Conservation (phyloP, 2,888 invertebrate genomes). For the Slavum lentiscoides region DNA sequence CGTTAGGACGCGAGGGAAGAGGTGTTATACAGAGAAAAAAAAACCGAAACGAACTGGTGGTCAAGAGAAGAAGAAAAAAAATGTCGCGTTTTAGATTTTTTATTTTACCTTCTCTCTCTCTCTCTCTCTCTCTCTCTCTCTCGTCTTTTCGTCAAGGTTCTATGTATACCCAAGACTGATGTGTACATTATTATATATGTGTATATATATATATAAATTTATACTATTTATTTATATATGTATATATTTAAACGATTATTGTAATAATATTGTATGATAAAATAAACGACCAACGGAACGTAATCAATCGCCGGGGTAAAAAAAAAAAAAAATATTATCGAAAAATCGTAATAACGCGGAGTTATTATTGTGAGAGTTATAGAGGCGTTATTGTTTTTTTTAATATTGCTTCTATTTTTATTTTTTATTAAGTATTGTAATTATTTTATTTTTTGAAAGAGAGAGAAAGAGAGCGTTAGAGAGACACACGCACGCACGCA, state of each 20-base stretch:
- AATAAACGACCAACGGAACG: not conserved
- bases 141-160: constrained; percentile 11
- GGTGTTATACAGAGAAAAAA: too few relatives aligned
- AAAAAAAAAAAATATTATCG: not conserved
- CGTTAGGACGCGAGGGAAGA: not conserved
- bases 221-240: too few relatives aligned
- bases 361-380: not conserved
- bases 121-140: not conserved
- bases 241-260: constrained; percentile 8
- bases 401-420: not conserved
- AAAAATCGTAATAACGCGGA: not conserved
- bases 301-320: too few relatives aligned
- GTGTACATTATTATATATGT: constrained; percentile 34
- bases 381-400: not conserved
- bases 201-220: too few relatives aligned
- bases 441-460: not conserved
- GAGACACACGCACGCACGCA: not conserved
- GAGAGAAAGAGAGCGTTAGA: constrained; percentile 1
- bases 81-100: too few relatives aligned
- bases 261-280: constrained; percentile 11
- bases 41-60: too few relatives aligned
- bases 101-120: too few relatives aligned
- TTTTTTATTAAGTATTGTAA: too few relatives aligned
- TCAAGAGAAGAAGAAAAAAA: too few relatives aligned
- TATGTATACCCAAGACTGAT: constrained; percentile 47